Evolutionary conservation across 2,797 vertebrate genomes (phyloP).

Genomic region (Hafferia zeledoni): DNA sequence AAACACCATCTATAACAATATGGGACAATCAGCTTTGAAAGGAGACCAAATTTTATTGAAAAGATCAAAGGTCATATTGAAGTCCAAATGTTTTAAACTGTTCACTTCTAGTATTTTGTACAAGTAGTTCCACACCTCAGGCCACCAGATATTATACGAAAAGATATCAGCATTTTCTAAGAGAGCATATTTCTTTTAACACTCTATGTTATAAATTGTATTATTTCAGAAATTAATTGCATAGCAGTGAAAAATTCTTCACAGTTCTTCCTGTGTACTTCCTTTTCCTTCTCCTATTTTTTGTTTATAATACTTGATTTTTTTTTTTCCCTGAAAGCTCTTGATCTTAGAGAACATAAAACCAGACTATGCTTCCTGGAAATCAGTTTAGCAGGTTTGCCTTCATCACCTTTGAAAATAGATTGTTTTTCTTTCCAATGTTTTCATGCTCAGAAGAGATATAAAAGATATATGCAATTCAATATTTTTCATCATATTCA

Average conservation of each 20-base stretch:
- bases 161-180: background rate
- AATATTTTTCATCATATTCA: background rate
- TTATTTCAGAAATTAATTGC: background rate
- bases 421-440: background rate
- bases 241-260: background rate
- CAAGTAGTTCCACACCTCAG: background rate
- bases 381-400: background rate
- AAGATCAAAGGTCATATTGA: background rate
- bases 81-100: background rate
- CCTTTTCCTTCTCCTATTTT: background rate
- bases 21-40: background rate
- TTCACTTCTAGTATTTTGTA: background rate
- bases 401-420: background rate
- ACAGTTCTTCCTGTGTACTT: background rate
- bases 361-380: fast-evolving
- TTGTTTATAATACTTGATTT: background rate
- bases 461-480: background rate
- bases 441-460: background rate
- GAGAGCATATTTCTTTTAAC: background rate
- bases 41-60: background rate
- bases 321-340: background rate
- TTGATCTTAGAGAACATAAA: background rate
- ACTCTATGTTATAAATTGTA: background rate
- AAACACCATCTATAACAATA: background rate
- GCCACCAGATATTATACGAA: background rate